These are phyloP conservation scores for Lophura nycthemera DNA, from an alignment of 2,113 vertebrate genomes.

Conservation along the genomic window DNA sequence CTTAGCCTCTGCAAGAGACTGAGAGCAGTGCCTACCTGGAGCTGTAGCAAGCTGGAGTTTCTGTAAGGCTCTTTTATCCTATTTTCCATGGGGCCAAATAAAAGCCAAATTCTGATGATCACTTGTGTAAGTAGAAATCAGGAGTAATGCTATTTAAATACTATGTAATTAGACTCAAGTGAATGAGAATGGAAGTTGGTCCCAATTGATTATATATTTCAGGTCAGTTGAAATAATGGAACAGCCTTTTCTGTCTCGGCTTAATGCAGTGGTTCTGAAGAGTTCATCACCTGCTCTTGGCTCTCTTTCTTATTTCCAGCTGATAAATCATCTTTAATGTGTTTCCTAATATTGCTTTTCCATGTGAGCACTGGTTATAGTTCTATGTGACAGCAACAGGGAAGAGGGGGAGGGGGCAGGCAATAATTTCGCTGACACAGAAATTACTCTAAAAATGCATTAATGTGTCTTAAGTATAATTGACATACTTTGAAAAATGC, in stretches of 20 bases:
- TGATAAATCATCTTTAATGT: slow-evolving; percentile 72
- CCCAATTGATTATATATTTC: slow-evolving; percentile 68
- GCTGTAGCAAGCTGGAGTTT: not conserved
- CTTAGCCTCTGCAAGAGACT: not conserved
- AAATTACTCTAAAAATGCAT: slow-evolving; percentile 64
- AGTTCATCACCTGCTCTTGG: slow-evolving; percentile 70
- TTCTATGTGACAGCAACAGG: slow-evolving; percentile 28
- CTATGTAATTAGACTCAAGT: slow-evolving; percentile 42
- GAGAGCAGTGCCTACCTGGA: not conserved
- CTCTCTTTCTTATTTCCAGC: slow-evolving; percentile 69
- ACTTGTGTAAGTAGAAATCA: slow-evolving; percentile 22
- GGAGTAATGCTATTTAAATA: slow-evolving; percentile 60
- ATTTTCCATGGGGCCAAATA: slow-evolving; percentile 22
- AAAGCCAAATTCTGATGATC: slow-evolving; percentile 45
- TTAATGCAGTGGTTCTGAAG: slow-evolving; percentile 70
- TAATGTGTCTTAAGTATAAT: slow-evolving; percentile 54
- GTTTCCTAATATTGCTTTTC: slow-evolving; percentile 61
- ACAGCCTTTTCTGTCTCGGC: slow-evolving; percentile 64
- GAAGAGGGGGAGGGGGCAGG: not conserved
- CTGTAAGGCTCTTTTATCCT: not conserved
- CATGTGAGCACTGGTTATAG: slow-evolving; percentile 27
- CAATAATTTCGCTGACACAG: slow-evolving; percentile 61
- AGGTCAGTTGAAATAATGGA: slow-evolving; percentile 71
- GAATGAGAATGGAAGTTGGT: slow-evolving; percentile 65
- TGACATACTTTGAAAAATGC: slow-evolving; percentile 55